Evolutionary conservation across 2,113 vertebrate species (phyloP), one percentile per base, ranked within the genome.

Genomic region (Cebidichthys violaceus): DNA sequence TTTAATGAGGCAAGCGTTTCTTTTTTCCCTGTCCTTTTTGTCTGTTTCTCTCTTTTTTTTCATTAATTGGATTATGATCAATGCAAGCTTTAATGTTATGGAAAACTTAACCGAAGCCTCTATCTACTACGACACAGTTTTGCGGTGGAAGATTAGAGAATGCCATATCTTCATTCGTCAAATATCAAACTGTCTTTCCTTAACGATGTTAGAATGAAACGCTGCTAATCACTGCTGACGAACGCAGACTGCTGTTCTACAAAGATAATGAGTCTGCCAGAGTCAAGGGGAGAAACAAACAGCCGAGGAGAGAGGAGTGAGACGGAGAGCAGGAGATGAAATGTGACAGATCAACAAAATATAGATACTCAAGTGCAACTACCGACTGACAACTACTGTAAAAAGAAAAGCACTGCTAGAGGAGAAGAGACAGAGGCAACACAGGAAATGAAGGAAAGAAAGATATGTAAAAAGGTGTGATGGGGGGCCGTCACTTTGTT

Each of bases 41-140:
- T 84, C 76, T 0, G 13, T 70, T 60, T 67, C 69, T 68, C 65
- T 65, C 9, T 60, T 52, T 72, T 78, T 77, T 75, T 66, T 69
- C 81, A 83, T 94, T 95, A 94, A 95, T 93, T 94, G 92, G 93
- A 94, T 96, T 94, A 94, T 88, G 88, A 94, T 95, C 91, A 92
- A 93, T 91, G 83, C 69, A 1, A 76, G 85, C 88, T 92, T 94
- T 94, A 94, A 92, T 95, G 93, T 93, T 90, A 89, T 82, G 85
- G 83, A 89, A 93, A 94, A 92, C 79, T 91, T 84, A 86, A 83
- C 88, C 70, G 10, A 55, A 80, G 75, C 77, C 65, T 86, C 74
- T 90, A 95, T 94, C 92, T 93, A 47, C 75, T 86, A 69, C 86
- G 88, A 91, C 90, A 91, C 91, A 85, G 87, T 92, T 91, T 90